phyloP scores from a whole-genome alignment of 1,140 invertebrate species.

The Melanaphis sacchari region DNA sequence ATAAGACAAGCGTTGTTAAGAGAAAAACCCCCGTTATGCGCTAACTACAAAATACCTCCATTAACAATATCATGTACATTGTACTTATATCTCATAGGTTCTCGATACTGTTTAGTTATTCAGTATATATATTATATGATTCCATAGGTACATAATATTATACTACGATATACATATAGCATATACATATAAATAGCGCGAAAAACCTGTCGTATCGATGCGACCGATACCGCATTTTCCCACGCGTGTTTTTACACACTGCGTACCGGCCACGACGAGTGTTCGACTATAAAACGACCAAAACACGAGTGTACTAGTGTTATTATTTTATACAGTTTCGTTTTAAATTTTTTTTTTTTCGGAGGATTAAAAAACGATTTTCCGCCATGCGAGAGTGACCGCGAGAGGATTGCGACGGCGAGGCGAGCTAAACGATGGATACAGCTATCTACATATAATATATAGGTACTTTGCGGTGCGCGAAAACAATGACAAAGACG shows the following conservation, averaged over 20 bases:
- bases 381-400: background rate
- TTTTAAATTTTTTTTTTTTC: background rate
- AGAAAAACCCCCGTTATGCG: too few species aligned
- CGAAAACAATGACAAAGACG: slow-evolving; percentile 46
- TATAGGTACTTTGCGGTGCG: background rate
- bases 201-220: slow-evolving; percentile 6
- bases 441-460: background rate
- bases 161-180: background rate
- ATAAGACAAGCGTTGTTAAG: too few species aligned
- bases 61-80: background rate
- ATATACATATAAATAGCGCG: background rate
- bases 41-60: too few species aligned
- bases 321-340: background rate
- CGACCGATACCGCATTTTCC: background rate
- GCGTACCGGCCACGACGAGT: background rate
- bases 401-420: background rate
- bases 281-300: background rate
- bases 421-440: background rate
- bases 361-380: slow-evolving; percentile 50
- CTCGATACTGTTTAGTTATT: background rate
- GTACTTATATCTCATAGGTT: background rate
- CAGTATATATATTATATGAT: background rate
- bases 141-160: background rate
- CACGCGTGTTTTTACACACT: background rate
- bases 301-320: background rate